Conservation (phyloP, 2,113 vertebrate species). For the Lepisosteus oculatus region DNA sequence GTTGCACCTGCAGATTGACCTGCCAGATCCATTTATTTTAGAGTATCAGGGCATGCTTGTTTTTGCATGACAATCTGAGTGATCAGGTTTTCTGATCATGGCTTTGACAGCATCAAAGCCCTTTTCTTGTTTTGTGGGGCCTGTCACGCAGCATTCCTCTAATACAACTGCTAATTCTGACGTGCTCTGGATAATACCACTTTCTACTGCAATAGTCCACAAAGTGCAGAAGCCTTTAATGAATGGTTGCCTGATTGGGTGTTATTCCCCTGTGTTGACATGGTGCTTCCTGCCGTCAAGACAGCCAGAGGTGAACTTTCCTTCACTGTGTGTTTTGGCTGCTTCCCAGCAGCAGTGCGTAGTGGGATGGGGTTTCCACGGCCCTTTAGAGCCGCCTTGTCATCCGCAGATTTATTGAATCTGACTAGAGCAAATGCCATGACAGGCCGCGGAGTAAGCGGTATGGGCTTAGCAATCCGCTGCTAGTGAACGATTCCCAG, state of each 20-base stretch:
- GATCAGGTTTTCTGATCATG: too few relatives aligned
- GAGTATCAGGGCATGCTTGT: too few relatives aligned
- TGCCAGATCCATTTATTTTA: too few relatives aligned
- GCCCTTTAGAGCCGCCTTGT: background rate
- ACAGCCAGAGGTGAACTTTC: constrained; percentile 10
- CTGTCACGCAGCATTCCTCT: too few relatives aligned
- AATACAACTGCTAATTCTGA: background rate
- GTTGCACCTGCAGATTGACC: too few relatives aligned
- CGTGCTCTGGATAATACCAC: too few relatives aligned
- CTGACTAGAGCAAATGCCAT: background rate
- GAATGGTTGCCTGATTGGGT: constrained; percentile 9
- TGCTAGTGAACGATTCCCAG: background rate
- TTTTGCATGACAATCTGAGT: too few relatives aligned
- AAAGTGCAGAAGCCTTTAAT: background rate
- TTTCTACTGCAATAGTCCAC: background rate
- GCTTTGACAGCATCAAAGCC: too few relatives aligned
- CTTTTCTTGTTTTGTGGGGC: too few relatives aligned
- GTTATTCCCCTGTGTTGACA: constrained; percentile 8
- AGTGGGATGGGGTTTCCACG: background rate
- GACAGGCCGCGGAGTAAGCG: background rate
- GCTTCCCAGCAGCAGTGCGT: constrained; percentile 6
- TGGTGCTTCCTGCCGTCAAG: constrained; percentile 13
- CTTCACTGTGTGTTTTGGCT: constrained; percentile 16
- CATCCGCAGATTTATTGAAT: constrained; percentile 15
- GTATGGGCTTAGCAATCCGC: background rate